Base-by-base conservation (phyloP, 2,888 invertebrate species). In the Drosophila limbata region DNA sequence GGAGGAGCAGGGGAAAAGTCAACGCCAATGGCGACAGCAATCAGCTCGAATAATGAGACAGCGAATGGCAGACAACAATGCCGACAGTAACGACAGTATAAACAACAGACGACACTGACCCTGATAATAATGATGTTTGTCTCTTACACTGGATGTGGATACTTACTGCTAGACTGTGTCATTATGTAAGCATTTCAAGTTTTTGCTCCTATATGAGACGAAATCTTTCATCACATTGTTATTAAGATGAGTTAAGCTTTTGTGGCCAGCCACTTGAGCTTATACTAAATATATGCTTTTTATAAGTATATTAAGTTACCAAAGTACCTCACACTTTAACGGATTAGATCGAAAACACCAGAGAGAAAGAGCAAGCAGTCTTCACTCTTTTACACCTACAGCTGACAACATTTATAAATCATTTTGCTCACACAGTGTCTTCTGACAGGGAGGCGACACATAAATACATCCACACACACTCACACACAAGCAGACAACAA, bases 171-270 rank as follows among this genome's bases (percentile, higher is more conserved):
- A 59, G 61, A 63, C 70, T 51, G 52, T 73, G 69, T 47, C 69
- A 81, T 84, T 87, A 73, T 55, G 50, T 25, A 63, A 37, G 70
- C 48, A 71, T 70, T 68, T 87, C 82, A 84, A 84, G 73, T 73
- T 70, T 84, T 81, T 83, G 69, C 50, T 69, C 74, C 51, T 62
- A 65, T 55, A 59, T 64, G 79, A 64, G 64, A 57, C 13, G 1
- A 9, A 35, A 21, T 35, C 55, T 66, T 68, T 65, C 66, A 52
- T 77, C 69, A 79, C 35, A 59, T 55, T 53, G 40, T 52, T 33
- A 5, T 28, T 47, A 35, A 33, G 47, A 17, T 53, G 61, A n/a
- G 21, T 42, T 35, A 42, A 42, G 61, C 31, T 48, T 25, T 25
- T 52, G 51, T 33, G 33, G 39, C 42, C 4, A 45, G 45, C 51